Conservation (phyloP, 2,113 vertebrate genomes). For the Agelaius phoeniceus region DNA sequence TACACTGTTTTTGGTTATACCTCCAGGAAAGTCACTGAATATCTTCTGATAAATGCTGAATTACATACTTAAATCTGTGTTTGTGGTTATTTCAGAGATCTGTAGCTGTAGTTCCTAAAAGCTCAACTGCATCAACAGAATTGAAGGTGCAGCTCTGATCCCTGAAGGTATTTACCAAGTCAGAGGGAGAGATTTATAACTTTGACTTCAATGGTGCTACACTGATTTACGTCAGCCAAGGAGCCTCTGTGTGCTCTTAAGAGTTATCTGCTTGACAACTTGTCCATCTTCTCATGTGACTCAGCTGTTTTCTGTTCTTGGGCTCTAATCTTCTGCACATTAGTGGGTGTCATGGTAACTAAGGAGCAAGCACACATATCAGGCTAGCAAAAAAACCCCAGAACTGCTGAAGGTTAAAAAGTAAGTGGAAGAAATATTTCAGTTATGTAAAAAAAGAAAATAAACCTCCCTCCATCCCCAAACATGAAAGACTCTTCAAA, state of each 20-base stretch:
- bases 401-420: constrained; percentile 1
- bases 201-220: not conserved
- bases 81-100: constrained; percentile 19
- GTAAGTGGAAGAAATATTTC: not conserved
- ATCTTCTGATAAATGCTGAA: constrained; percentile 12
- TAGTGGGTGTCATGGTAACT: constrained; percentile 20
- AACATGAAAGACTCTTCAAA: not conserved
- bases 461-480: not conserved
- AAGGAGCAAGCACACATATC: not conserved
- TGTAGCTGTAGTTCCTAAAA: not conserved
- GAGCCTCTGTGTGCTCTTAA: not conserved
- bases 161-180: not conserved
- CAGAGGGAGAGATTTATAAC: not conserved
- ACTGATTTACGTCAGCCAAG: not conserved
- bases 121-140: not conserved
- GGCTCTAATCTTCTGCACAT: not conserved
- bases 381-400: not conserved
- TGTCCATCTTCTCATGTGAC: not conserved
- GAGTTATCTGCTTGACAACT: constrained; percentile 4
- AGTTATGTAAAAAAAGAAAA: not conserved
- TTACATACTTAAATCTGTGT: not conserved
- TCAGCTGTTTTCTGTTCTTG: constrained; percentile 19
- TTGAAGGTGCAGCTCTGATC: not conserved
- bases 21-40: not conserved
- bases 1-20: not conserved